Evolutionary conservation across 2,113 vertebrate genomes (phyloP), one percentile per base, ranked within the genome.

Genomic region (Pygoscelis adeliae): DNA sequence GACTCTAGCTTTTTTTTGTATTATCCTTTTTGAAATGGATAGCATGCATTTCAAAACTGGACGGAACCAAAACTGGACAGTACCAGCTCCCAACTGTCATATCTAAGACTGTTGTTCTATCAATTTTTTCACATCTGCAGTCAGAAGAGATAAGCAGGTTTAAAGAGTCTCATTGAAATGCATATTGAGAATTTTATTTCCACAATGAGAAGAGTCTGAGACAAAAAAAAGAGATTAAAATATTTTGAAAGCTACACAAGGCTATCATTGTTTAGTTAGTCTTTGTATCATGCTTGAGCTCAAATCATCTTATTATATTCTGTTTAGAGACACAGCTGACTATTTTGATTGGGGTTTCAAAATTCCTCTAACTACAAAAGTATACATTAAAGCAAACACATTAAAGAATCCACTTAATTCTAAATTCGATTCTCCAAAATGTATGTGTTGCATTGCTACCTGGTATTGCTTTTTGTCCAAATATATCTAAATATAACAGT

Each of bases 181-280:
- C 9, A 0, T 69, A 71, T 38, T 59, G 55, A 86, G 52, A 63
- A 19, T 58, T 89, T 87, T 72, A 66, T 81, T 71, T 73, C 61
- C 30, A n/a, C 46, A 49, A 32, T 27, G 34, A 78, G n/a, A 71
- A 62, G 42, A 58, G 32, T 15, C 30, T 29, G 30, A 82, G 12
- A 26, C 7, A 27, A 0, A 34, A 56, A 67, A 65, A 19, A 23
- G 3, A 18, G 0, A 30, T 63, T 53, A 47, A 86, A 79, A 36
- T 65, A 58, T 65, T 93, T 69, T 55, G 56, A 72, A 98, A 98
- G 96, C 90, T 97, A 90, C 96, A 93, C 97, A 97, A 97, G 72
- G 53, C 95, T 98, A 76, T 98, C 61, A 97, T 71, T 98, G 86
- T 98, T 98, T 98, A 83, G 77, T 95, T 97, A 46, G 97, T 81